Percentiles rank a stretch among this genome's conserved stretches.
phyloP scores from a whole-genome alignment of 2,797 vertebrate species.

The Pteronotus mesoamericanus region DNA sequence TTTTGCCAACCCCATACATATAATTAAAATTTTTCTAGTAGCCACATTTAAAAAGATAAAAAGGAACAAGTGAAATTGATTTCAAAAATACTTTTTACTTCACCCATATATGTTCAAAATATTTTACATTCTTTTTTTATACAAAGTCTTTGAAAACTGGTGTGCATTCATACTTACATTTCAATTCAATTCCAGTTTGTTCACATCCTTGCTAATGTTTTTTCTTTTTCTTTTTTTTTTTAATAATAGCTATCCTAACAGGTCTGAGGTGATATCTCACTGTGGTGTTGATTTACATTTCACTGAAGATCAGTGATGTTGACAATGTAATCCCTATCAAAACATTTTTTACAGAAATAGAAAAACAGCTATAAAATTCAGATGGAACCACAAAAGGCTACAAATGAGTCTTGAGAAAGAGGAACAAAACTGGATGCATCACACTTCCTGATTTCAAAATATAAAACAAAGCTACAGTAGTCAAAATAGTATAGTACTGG shows the following conservation, averaged over 20 bases:
- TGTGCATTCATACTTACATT: not conserved
- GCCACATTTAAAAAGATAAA: conserved; percentile 11
- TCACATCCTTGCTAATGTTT: not conserved
- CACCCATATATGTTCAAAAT: not conserved
- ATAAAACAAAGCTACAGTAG: not conserved
- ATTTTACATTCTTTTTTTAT: not conserved
- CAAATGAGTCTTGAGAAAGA: not conserved
- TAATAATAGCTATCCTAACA: not conserved
- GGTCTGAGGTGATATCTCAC: not conserved
- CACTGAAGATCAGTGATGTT: not conserved
- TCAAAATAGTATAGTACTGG: not conserved
- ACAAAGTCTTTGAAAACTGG: not conserved
- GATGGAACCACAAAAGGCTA: not conserved
- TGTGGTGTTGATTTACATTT: not conserved
- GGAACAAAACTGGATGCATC: not conserved
- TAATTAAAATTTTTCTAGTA: conserved; percentile 5
- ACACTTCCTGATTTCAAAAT: not conserved
- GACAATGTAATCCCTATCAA: not conserved
- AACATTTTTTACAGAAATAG: not conserved
- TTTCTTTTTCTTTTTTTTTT: not conserved
- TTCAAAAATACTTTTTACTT: conserved; percentile 3
- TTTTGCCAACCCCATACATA: not conserved
- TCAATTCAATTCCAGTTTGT: not conserved
- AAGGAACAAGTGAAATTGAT: conserved; percentile 17
- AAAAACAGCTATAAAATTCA: not conserved